Conservation (phyloP, 1,140 invertebrate species). For the Parasteatoda tepidariorum region DNA sequence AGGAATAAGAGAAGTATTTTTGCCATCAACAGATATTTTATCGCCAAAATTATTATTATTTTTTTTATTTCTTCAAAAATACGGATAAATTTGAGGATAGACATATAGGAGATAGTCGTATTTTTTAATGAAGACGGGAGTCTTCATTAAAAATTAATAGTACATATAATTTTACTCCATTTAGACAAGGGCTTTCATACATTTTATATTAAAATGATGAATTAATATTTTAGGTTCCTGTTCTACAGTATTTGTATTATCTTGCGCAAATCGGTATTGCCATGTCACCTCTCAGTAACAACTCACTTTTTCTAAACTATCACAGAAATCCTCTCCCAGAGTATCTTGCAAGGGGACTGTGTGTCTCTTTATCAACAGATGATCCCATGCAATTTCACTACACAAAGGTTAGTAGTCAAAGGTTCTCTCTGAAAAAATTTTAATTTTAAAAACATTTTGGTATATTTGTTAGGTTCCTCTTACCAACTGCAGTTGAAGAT, state of each 20-base stretch:
- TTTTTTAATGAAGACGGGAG: too few species aligned
- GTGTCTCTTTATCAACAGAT: constrained; percentile 95
- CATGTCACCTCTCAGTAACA: constrained; percentile 99
- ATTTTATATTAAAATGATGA: too few species aligned
- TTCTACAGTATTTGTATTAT: constrained; percentile 98
- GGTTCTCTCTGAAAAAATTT: too few species aligned
- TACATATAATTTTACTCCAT: too few species aligned
- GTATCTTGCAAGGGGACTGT: constrained; percentile 93
- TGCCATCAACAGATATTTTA: too few species aligned
- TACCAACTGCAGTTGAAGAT: neutral
- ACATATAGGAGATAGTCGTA: too few species aligned
- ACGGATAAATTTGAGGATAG: too few species aligned
- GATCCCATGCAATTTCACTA: constrained; percentile 99
- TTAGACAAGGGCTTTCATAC: too few species aligned
- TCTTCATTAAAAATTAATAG: too few species aligned
- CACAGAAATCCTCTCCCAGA: constrained; percentile 98
- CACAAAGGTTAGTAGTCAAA: constrained; percentile 81
- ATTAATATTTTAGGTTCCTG: constrained; percentile 77
- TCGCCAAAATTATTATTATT: too few species aligned
- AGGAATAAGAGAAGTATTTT: too few species aligned
- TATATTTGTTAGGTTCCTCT: neutral
- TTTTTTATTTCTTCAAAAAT: too few species aligned
- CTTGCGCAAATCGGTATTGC: constrained; percentile 98
- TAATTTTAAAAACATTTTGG: neutral
- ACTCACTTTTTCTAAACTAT: constrained; percentile 98